Base-by-base conservation (phyloP, 1,140 invertebrate species). In the Hyposmocoma kahamanoa region DNA sequence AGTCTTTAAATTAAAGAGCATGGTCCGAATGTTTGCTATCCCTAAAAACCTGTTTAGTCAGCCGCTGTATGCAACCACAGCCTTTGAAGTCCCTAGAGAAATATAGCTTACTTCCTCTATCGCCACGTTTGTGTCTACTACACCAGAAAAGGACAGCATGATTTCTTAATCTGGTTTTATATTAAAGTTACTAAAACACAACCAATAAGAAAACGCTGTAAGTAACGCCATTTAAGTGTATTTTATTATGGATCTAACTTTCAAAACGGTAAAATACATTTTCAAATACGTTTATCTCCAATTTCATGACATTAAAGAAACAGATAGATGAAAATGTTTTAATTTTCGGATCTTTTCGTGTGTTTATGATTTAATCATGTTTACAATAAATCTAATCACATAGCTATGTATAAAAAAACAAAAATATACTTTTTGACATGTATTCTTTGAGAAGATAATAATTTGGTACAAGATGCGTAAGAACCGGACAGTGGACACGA, bases 41-140 rank as follows among this genome's bases (percentile, higher is more conserved):
- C 22, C 71, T 28, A 62, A 79, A 41, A 84, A 84, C 78, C 76
- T 79, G 80, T 84, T 78, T 67, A 80, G 59, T 82, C 75, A 76
- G 73, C 69, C 64, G 70, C 67, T 67, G 67, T 74, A 70, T 67
- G 68, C 65, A 66, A 49, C 53, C 67, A 72, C 49, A 60, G 55
- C 53, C 56, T 56, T 46, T 22, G 22, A 49, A 22, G 50, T 52
- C 15, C n/a, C 36, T 10, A 17, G 44, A 59, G 50, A 67, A 62
- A 53, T 63, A 71, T 63, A 65, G 1, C 45, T 38, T 5, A 65
- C 76, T 76, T 69, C 59, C 54, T 80, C 57, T 22, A 32, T 47
- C 56, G 32, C 49, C n/a, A 20, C 13, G 41, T 21, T 21, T 10
- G 46, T 48, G 18, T 5, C 8, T 11, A 21, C 30, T 20, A 32